phyloP scores from a whole-genome alignment of 2,888 invertebrate genomes.

The Spisula subtruncata region DNA sequence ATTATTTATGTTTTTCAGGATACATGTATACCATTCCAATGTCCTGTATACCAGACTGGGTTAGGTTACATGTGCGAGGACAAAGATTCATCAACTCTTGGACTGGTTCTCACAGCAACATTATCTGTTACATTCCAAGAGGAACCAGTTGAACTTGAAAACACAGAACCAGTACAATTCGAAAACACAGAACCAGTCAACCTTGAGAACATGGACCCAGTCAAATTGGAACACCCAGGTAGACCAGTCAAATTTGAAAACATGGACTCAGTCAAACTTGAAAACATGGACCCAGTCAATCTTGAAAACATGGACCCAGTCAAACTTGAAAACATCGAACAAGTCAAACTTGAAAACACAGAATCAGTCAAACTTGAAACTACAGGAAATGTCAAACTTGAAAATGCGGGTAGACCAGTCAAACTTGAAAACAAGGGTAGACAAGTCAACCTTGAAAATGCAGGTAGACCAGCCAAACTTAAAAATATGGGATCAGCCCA shows the following conservation, averaged over 20 bases:
- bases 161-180: background rate
- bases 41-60: slow-evolving; percentile 42
- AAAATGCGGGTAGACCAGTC: background rate
- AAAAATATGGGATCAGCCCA: background rate
- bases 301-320: too few species aligned
- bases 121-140: slow-evolving; percentile 5
- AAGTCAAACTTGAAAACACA: too few species aligned
- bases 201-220: background rate
- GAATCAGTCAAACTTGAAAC: too few species aligned
- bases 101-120: slow-evolving; percentile 37
- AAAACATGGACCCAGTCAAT: too few species aligned
- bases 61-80: slow-evolving; percentile 25
- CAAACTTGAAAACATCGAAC: too few species aligned
- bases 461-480: too few species aligned
- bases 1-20: slow-evolving; percentile 35
- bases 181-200: background rate
- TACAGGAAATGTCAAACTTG: too few species aligned
- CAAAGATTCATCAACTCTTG: slow-evolving; percentile 15
- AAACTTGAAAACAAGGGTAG: background rate
- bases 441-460: background rate
- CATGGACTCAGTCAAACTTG: too few species aligned
- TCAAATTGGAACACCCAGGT: too few species aligned
- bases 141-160: background rate
- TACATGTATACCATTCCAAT: slow-evolving; percentile 41
- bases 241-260: too few species aligned